Percentiles rank a stretch among this genome's conserved stretches.
These are phyloP conservation scores for Himalopsyche anomala DNA, from an alignment of 2,888 invertebrate species.

Conservation along the genomic window DNA sequence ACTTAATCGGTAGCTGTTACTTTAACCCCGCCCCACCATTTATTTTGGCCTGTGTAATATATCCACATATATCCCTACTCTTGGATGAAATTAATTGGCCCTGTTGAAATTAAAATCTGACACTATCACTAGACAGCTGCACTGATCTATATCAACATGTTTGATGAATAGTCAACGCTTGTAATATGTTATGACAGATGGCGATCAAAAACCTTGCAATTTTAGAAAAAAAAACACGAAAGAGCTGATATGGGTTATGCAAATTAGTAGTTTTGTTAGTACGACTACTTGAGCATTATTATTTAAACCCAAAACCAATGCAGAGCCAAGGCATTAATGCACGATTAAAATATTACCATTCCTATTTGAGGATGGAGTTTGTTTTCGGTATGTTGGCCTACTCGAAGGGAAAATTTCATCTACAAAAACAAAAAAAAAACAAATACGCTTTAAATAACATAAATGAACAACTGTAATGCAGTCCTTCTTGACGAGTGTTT, in stretches of 20 bases:
- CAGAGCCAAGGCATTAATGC: constrained; percentile 50
- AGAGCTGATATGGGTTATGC: not conserved
- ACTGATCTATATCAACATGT: too few species aligned
- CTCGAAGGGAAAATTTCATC: constrained; percentile 75
- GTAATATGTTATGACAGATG: not conserved
- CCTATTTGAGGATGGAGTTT: constrained; percentile 75
- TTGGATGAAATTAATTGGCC: too few species aligned
- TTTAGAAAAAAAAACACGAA: not conserved
- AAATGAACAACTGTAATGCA: not conserved
- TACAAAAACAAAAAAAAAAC: constrained; percentile 68
- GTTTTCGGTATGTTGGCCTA: constrained; percentile 75
- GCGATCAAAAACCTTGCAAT: not conserved
- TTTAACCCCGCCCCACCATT: too few species aligned
- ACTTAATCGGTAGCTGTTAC: too few species aligned
- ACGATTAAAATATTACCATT: constrained; percentile 73
- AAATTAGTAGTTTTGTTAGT: constrained; percentile 26
- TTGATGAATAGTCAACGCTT: not conserved
- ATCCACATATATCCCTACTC: too few species aligned
- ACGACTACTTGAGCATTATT: constrained; percentile 36
- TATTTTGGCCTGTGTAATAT: too few species aligned
- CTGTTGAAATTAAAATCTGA: too few species aligned
- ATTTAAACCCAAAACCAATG: constrained; percentile 50
- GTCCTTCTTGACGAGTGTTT: too few species aligned
- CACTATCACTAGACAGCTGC: too few species aligned
- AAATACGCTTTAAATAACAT: not conserved